Evolutionary conservation across 1,140 invertebrate genomes (phyloP).

Genomic region (Lepidurus apus): DNA sequence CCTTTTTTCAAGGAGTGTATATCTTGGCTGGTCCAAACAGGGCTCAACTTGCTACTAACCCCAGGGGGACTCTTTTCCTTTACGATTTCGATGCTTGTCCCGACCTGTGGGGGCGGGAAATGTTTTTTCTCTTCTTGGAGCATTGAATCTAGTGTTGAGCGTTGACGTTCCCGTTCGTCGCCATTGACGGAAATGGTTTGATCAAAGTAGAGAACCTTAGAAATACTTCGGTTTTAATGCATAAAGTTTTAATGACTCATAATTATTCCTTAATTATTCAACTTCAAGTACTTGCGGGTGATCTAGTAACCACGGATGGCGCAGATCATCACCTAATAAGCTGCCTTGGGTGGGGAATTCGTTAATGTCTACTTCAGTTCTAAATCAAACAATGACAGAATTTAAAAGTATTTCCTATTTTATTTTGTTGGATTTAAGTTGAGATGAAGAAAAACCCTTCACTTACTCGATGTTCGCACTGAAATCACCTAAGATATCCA

Average conservation of each 20-base stretch:
- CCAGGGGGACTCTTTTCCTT: background rate
- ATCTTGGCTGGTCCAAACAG: conserved; percentile 47
- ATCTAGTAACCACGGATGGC: conserved; percentile 61
- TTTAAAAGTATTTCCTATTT: conserved; percentile 36
- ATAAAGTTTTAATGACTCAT: background rate
- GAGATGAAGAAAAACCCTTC: background rate
- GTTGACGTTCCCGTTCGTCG: conserved; percentile 28
- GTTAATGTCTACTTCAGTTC: conserved; percentile 43
- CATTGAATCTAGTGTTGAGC: conserved; percentile 26
- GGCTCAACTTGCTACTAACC: conserved; percentile 27
- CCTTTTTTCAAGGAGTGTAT: conserved; percentile 54
- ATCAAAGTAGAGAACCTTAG: background rate
- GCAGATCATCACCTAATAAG: conserved; percentile 54
- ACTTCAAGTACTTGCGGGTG: conserved; percentile 41
- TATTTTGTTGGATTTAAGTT: background rate
- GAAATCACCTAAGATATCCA: conserved; percentile 47
- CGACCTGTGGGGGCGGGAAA: conserved; percentile 1
- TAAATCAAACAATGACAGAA: conserved; percentile 27
- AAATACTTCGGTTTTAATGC: background rate
- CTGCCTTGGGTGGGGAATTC: conserved; percentile 51
- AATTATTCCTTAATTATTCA: background rate
- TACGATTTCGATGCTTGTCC: background rate
- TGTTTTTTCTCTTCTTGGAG: conserved; percentile 34
- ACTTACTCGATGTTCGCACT: conserved; percentile 43
- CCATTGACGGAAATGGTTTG: background rate